Percentiles rank a stretch among this genome's conserved stretches.
phyloP scores from a whole-genome alignment of 2,113 vertebrate species.

The Leptobrachium leishanense region DNA sequence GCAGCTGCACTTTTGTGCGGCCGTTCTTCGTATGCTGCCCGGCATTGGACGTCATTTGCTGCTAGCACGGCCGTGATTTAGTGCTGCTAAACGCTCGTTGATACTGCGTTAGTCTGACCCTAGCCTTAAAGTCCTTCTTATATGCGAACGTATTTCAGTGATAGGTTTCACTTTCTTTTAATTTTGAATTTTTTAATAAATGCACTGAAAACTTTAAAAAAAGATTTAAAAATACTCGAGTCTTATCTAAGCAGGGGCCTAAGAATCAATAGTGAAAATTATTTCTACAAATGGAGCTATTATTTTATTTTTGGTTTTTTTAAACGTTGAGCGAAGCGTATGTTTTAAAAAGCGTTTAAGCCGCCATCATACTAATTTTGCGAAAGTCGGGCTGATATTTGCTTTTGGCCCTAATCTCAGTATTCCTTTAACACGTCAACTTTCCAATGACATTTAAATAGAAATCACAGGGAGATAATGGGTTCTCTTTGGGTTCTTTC shows the following conservation, averaged over 20 bases:
- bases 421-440: conserved; percentile 2
- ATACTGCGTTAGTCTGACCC: too few species aligned
- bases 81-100: too few species aligned
- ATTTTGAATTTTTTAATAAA: too few species aligned
- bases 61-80: too few species aligned
- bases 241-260: conserved; percentile 8
- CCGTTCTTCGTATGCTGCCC: too few species aligned
- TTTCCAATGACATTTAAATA: conserved; percentile 18
- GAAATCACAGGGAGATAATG: conserved; percentile 1
- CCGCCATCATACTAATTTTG: neutral
- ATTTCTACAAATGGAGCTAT: conserved; percentile 4
- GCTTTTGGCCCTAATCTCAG: neutral
- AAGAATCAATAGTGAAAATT: conserved; percentile 26
- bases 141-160: too few species aligned
- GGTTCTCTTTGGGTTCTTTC: neutral
- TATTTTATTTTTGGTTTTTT: neutral
- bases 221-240: neutral
- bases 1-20: too few species aligned
- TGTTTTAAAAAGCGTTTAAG: conserved; percentile 33
- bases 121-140: too few species aligned
- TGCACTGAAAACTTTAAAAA: too few species aligned
- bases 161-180: too few species aligned
- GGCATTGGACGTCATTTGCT: too few species aligned
- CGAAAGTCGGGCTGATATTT: conserved; percentile 8
- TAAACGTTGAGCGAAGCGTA: conserved; percentile 22